Percentiles rank a stretch among this genome's conserved stretches.
phyloP scores from a whole-genome alignment of 1,140 invertebrate species.

The Tachypleus tridentatus region DNA sequence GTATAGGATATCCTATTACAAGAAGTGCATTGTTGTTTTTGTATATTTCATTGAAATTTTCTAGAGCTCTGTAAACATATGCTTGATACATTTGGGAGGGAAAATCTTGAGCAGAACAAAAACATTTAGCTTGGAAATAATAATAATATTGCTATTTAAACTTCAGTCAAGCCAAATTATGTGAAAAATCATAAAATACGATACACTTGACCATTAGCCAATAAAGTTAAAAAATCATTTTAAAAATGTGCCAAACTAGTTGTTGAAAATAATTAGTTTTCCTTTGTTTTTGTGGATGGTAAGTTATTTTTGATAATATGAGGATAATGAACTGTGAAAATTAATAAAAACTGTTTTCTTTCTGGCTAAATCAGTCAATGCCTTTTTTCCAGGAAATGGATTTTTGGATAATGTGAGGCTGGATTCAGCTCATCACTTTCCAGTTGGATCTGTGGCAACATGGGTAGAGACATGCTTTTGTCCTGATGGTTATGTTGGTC shows the following conservation, averaged over 20 bases:
- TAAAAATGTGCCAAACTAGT: no score
- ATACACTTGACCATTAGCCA: no score
- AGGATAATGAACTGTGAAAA: neutral
- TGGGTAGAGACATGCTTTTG: constrained; percentile 93
- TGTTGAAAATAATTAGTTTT: neutral
- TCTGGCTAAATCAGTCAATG: neutral
- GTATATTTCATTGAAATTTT: neutral
- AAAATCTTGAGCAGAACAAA: constrained; percentile 77
- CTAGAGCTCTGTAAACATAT: neutral
- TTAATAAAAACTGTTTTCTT: neutral
- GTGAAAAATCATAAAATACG: no score
- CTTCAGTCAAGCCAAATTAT: no score
- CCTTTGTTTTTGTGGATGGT: neutral
- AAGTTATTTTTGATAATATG: constrained; percentile 3
- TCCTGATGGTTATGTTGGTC: constrained; percentile 72
- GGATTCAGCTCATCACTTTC: constrained; percentile 68
- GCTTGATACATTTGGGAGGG: constrained; percentile 1
- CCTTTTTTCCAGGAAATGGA: constrained; percentile 51
- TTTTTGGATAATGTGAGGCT: constrained; percentile 78
- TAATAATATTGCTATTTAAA: no score
- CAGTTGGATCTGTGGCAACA: constrained; percentile 58
- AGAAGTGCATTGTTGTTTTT: constrained; percentile 4
- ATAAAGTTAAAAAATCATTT: no score
- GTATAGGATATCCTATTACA: constrained; percentile 1
- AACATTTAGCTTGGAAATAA: constrained; percentile 34